A percentile compares a stretch with the other conserved stretches of the same genome.
These are phyloP conservation scores for Acronicta alni DNA, from an alignment of 2,888 invertebrate species.

Conservation along the genomic window DNA sequence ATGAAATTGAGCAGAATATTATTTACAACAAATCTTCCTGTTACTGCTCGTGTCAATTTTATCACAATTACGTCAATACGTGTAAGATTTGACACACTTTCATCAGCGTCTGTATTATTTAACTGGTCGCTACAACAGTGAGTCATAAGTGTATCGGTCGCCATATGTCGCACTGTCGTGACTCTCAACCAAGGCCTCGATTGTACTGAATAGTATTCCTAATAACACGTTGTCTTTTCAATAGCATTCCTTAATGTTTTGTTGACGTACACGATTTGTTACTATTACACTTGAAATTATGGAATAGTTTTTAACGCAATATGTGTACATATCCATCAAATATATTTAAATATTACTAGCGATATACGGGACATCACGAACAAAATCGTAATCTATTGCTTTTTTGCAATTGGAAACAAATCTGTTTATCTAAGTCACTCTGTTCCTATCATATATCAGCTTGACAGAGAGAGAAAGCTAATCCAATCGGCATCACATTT, in stretches of 20 bases:
- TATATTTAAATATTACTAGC: no score
- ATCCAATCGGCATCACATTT: no score
- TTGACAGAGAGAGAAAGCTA: no score
- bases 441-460: no score
- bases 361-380: no score
- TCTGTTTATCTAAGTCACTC: no score
- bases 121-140: constrained; percentile 60
- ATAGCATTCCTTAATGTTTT: constrained; percentile 31
- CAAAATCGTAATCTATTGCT: no score
- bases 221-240: constrained; percentile 38
- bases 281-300: neutral
- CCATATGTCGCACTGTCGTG: constrained; percentile 78
- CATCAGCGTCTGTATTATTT: constrained; percentile 47
- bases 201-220: constrained; percentile 31
- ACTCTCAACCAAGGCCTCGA: constrained; percentile 57
- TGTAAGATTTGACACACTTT: constrained; percentile 51
- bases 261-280: constrained; percentile 3
- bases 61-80: constrained; percentile 12
- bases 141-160: constrained; percentile 69
- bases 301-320: no score
- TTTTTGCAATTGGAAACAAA: no score
- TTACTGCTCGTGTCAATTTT: neutral
- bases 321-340: no score
- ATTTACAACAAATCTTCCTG: neutral
- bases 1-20: no score